These are phyloP conservation scores for Pelecanoides urinatrix DNA, from an alignment of 2,113 vertebrate species.

Conservation along the genomic window DNA sequence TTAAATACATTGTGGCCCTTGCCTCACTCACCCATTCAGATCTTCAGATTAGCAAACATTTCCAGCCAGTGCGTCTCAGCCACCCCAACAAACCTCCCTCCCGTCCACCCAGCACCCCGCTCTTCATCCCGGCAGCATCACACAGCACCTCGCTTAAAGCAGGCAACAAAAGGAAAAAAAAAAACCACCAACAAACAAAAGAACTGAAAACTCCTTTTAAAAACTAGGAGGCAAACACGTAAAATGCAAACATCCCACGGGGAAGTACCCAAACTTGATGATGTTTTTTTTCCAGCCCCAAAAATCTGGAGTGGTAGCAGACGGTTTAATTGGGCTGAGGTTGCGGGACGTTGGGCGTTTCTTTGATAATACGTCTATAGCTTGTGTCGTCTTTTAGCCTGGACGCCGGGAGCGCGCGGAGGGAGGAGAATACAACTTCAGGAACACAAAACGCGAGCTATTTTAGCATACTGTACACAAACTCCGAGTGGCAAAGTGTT, in stretches of 20 bases:
- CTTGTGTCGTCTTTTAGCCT: conserved; percentile 39
- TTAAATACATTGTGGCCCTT: conserved; percentile 56
- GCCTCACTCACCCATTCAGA: conserved; percentile 27
- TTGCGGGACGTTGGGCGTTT: not conserved
- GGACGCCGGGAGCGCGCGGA: not conserved
- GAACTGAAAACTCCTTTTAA: not conserved
- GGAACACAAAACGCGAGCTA: conserved; percentile 69
- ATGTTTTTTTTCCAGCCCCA: accelerated
- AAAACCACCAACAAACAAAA: not conserved
- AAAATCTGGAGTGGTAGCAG: not conserved
- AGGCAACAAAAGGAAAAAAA: not conserved
- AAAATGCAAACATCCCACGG: not conserved
- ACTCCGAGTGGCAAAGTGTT: conserved; percentile 76
- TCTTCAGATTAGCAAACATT: conserved; percentile 48
- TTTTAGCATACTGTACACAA: conserved; percentile 74
- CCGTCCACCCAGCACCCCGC: not conserved
- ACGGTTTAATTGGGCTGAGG: not conserved
- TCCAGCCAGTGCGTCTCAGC: not conserved
- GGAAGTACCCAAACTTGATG: not conserved
- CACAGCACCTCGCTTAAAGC: not conserved
- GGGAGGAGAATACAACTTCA: conserved; percentile 59
- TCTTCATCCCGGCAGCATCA: not conserved
- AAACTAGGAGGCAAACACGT: not conserved
- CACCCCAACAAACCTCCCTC: not conserved
- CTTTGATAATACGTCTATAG: conserved; percentile 56